Evolutionary conservation across 1,140 invertebrate species (phyloP), one percentile per base, ranked within the genome.

Genomic region (Linepithema humile): DNA sequence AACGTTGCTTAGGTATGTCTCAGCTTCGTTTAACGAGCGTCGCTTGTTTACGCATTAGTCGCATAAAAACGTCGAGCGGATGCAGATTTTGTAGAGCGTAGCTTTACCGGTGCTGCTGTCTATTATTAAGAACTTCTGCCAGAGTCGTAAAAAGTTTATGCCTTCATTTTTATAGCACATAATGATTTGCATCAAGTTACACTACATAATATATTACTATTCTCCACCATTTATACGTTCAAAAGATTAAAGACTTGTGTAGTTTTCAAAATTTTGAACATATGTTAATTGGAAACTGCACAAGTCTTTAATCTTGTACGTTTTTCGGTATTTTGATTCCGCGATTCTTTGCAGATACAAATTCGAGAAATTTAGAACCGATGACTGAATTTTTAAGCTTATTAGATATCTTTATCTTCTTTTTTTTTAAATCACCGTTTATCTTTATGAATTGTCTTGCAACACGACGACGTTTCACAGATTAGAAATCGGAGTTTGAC

Each of bases 61-160:
- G 32, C 20, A 15, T 77, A 67, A 64, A 23, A 77, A 48, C 59
- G 48, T 60, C 38, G 53, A 74, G 53, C 23, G 32, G 32, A 72
- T 65, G 60, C 43, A 50, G 32, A 77, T 50, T 77, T 77, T 77
- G 29, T 65, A 77, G 73, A 77, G 29, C 59, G 32, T 77, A 26
- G 9, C 43, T 67, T 50, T 64, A 78, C 35, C 32, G 75, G 17
- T 69, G 32, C 67, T 29, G 45, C 9, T 69, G 17, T 10, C 15
- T 23, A 26, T 38, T 10, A 20, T 77, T 17, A 3, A 17, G 7
- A 17, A 38, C 32, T 75, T 32, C 48, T 55, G 50, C 23, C 15
- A 45, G 43, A 45, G 43, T 9, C 43, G 43, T 45, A 15, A 15
- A 45, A 15, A 45, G 10, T 45, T 45, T 45, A 45, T 45, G 15